A percentile compares a stretch with the other conserved stretches of the same genome.
Conservation (phyloP, 2,888 invertebrate species). For the Nomada goodeniana region DNA sequence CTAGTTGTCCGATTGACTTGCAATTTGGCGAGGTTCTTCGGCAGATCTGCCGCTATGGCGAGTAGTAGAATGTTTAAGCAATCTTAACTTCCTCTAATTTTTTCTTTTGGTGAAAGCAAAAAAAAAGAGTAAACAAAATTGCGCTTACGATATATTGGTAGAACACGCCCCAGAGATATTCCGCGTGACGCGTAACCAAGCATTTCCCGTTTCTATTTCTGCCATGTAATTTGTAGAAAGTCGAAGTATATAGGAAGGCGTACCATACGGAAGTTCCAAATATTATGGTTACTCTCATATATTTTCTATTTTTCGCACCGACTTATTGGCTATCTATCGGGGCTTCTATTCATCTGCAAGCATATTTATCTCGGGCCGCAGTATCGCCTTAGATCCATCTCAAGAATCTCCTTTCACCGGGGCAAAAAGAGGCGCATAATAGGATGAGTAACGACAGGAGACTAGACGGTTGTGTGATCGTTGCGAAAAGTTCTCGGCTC, state of each 20-base stretch:
- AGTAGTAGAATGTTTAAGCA: too few relatives aligned
- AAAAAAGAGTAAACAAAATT: background rate
- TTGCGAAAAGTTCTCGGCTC: constrained; percentile 66
- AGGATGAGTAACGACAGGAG: constrained; percentile 67
- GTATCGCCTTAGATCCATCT: constrained; percentile 49
- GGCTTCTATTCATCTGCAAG: constrained; percentile 27
- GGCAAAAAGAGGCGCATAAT: constrained; percentile 61
- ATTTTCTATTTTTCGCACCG: background rate
- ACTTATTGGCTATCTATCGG: background rate
- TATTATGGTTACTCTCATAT: background rate
- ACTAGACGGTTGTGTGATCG: constrained; percentile 40
- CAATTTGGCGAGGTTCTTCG: too few relatives aligned
- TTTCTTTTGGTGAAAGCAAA: too few relatives aligned
- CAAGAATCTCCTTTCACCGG: constrained; percentile 64
- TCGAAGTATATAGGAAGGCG: background rate
- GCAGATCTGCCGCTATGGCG: too few relatives aligned
- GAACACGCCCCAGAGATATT: background rate
- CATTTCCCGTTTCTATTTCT: background rate
- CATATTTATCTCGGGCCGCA: constrained; percentile 41
- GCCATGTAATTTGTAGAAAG: background rate
- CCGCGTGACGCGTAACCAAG: too few relatives aligned
- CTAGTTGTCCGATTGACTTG: too few relatives aligned
- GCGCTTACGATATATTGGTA: constrained; percentile 3
- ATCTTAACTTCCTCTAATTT: too few relatives aligned
- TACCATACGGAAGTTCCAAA: background rate